These are phyloP conservation scores for Parnassius apollo DNA, from an alignment of 2,888 invertebrate species.

Conservation along the genomic window DNA sequence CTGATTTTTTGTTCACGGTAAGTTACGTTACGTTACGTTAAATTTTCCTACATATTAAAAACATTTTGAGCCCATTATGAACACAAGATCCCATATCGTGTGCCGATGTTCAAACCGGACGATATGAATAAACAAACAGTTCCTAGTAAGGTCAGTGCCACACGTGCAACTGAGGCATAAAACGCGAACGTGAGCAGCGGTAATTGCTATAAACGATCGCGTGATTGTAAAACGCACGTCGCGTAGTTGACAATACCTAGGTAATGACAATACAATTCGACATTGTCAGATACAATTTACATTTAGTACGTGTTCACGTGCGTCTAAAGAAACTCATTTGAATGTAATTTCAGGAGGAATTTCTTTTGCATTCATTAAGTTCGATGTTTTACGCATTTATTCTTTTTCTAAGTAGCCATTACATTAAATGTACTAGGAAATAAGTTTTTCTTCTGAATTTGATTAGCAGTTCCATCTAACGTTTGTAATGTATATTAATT, in stretches of 20 bases:
- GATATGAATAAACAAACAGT: slow-evolving; percentile 35
- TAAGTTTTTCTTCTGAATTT: too few relatives aligned
- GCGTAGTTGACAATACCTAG: slow-evolving; percentile 1
- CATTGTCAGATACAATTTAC: slow-evolving; percentile 16
- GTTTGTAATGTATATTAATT: too few relatives aligned
- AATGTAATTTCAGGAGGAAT: not conserved
- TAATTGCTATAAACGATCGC: slow-evolving; percentile 36
- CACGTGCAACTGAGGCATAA: slow-evolving; percentile 34
- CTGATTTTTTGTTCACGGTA: not conserved
- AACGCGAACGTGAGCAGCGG: slow-evolving; percentile 33
- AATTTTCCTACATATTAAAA: slow-evolving; percentile 31
- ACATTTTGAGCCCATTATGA: slow-evolving; percentile 37
- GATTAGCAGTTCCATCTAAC: too few relatives aligned
- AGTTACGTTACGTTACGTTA: slow-evolving; percentile 3
- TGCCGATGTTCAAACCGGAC: slow-evolving; percentile 29
- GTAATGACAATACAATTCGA: slow-evolving; percentile 18
- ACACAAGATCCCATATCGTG: slow-evolving; percentile 30
- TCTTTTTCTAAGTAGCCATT: not conserved
- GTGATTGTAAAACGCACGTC: slow-evolving; percentile 29
- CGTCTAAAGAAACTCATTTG: not conserved
- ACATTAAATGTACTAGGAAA: too few relatives aligned
- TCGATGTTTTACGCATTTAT: not conserved
- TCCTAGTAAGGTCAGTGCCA: slow-evolving; percentile 29
- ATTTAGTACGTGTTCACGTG: not conserved
- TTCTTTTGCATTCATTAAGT: not conserved